Evolutionary conservation across 2,797 vertebrate species (phyloP).

Genomic region (Diglossa cyanea): DNA sequence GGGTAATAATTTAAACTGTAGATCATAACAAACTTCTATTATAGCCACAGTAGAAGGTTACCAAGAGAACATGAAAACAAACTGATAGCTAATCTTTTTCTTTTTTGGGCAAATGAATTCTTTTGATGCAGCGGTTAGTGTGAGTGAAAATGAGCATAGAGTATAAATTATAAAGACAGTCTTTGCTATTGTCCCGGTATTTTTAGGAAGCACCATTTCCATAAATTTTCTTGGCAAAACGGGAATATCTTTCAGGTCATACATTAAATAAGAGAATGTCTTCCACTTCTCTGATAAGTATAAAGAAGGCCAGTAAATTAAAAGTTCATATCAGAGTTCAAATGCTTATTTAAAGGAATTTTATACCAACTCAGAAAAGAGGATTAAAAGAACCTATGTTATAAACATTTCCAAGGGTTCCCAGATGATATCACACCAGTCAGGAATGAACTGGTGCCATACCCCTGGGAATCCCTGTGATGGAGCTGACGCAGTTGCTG

Average conservation of each 20-base stretch:
- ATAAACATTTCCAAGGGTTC: background rate
- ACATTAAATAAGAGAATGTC: background rate
- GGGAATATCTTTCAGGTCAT: background rate
- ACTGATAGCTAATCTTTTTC: background rate
- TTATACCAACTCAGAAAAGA: background rate
- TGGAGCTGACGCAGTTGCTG: background rate
- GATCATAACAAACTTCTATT: background rate
- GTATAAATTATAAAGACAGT: background rate
- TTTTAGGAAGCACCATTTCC: background rate
- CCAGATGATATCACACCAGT: background rate
- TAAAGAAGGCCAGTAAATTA: background rate
- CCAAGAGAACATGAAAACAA: background rate
- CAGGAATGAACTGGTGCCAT: background rate
- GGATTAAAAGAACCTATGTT: background rate
- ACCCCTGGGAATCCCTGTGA: rapidly evolving
- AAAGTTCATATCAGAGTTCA: background rate
- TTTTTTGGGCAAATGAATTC: background rate
- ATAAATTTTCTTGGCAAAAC: background rate
- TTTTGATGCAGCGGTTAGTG: background rate
- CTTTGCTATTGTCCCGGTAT: background rate
- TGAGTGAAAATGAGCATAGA: background rate
- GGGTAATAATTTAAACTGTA: background rate
- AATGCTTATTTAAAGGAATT: background rate
- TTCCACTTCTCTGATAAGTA: background rate
- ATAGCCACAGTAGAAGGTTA: background rate